These are phyloP conservation scores for Dastarcus helophoroides DNA, from an alignment of 2,888 invertebrate species.

Conservation along the genomic window DNA sequence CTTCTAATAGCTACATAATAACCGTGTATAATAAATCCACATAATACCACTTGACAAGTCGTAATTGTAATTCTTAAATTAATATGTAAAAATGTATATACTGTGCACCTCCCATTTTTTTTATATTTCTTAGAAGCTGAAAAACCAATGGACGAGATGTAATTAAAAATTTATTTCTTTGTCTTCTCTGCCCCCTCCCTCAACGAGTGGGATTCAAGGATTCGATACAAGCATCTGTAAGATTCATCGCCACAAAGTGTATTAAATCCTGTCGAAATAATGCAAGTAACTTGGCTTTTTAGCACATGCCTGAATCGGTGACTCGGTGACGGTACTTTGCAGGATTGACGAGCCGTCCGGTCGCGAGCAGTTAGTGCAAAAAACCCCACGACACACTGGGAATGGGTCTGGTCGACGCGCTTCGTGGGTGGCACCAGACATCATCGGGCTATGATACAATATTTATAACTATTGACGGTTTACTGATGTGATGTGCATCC, in stretches of 20 bases:
- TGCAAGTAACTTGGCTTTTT: not conserved
- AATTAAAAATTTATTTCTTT: too few species aligned
- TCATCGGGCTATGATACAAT: conserved; percentile 28
- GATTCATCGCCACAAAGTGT: too few species aligned
- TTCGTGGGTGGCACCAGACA: conserved; percentile 18
- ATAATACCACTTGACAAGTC: conserved; percentile 12
- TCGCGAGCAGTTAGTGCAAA: conserved; percentile 1
- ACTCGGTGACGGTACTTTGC: not conserved
- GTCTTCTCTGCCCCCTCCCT: too few species aligned
- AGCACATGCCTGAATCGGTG: conserved; percentile 1
- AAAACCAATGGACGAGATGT: too few species aligned
- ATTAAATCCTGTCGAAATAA: too few species aligned
- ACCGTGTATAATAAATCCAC: conserved; percentile 17
- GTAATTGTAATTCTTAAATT: conserved; percentile 14
- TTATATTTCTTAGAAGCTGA: too few species aligned
- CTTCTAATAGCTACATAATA: conserved; percentile 13
- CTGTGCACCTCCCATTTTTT: too few species aligned
- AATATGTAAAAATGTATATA: too few species aligned
- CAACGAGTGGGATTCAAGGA: too few species aligned
- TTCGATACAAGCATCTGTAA: too few species aligned
- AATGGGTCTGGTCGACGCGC: conserved; percentile 4
- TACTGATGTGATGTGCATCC: too few species aligned
- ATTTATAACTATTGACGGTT: conserved; percentile 31
- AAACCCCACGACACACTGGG: conserved; percentile 1
- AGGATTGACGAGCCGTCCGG: conserved; percentile 1